Evolutionary conservation across 2,888 invertebrate species (phyloP), one percentile per base, ranked within the genome.

Genomic region (Lobophora halterata): DNA sequence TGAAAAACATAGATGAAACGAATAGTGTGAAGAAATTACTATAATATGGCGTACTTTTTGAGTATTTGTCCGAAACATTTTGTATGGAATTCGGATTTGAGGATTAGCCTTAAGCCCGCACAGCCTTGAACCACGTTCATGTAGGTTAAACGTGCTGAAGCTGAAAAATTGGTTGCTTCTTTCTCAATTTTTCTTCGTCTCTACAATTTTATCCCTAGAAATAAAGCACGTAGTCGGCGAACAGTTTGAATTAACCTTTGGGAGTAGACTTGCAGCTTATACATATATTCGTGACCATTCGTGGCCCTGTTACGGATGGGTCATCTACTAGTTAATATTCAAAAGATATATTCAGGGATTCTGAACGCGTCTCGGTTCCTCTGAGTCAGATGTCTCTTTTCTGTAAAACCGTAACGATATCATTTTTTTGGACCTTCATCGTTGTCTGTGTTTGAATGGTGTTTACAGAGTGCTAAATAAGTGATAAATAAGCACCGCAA

Each of bases 321-420:
- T 80, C 82, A 77, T 76, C 77, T 71, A 69, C 69, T 79, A 76
- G 77, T 85, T 85, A 85, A 83, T 83, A 86, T 85, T 85, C 82
- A 85, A 76, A 79, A 78, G 79, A 77, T 73, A 71, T 71, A 71
- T 80, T 85, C 79, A 74, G 61, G 67, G 70, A 85, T 83, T 80
- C 85, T 67, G 65, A 57, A 53, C 76, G 76, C 77, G 81, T 81
- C 68, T 66, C 70, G 58, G 58, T 65, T 69, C 65, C 67, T 58
- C 46, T 18, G 38, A 43, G 43, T 40, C 39, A 28, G 38, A 43
- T 40, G 24, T 17, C 52, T 46, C 55, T 46, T 61, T 40, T 48
- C 47, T 58, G 52, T 40, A 54, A 56, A 43, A 57, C 68, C 53
- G 62, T 64, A 40, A 26, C 62, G 56, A 60, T 60, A 68, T 61